Base-by-base conservation (phyloP, 1,140 invertebrate species). In the Batillaria attramentaria region DNA sequence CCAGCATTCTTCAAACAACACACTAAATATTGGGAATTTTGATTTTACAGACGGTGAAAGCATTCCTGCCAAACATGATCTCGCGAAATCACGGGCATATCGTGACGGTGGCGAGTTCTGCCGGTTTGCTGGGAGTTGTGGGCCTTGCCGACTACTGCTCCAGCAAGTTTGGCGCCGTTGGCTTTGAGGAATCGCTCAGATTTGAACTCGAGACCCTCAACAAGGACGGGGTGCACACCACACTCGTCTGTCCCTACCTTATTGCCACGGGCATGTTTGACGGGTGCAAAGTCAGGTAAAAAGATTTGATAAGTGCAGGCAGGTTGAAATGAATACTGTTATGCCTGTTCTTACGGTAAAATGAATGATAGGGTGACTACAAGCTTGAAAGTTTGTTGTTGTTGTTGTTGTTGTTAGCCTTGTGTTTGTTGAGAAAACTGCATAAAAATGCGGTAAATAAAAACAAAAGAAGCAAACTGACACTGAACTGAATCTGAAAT, bases 211-310 rank as follows among this genome's bases (percentile, higher is more conserved):
- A 75, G 16, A 77, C 68, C 35, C 62, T 80, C n/a, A 83, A 85
- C 4, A 90, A 89, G 79, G 75, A 77, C 72, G 96, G 95, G 57
- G 95, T 99, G 20, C 93, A 95, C 79, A 97, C 95, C 0, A 98
- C 97, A 5, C 94, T 96, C n/a, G 94, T 99, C 79, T 98, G 97
- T 89, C 97, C 98, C 0, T 99, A 95, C 92, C 98, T 97, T 88
- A 98, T 98, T 78, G 94, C 95, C 85, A 99, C 98, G 13, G 97
- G 97, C 80, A 98, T 99, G 97, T 99, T 99, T 87, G 94, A 95
- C 39, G 95, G 97, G 80, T 95, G 97, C 37, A 92, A 95, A 86
- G 94, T 95, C 80, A 95, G 95, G 95, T 96, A 91, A 92, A 50
- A 6, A 20, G 24, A 4, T 60, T 24, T 20, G 6, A 60, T 4